phyloP scores from a whole-genome alignment of 2,113 vertebrate species.

The Pelobates fuscus region DNA sequence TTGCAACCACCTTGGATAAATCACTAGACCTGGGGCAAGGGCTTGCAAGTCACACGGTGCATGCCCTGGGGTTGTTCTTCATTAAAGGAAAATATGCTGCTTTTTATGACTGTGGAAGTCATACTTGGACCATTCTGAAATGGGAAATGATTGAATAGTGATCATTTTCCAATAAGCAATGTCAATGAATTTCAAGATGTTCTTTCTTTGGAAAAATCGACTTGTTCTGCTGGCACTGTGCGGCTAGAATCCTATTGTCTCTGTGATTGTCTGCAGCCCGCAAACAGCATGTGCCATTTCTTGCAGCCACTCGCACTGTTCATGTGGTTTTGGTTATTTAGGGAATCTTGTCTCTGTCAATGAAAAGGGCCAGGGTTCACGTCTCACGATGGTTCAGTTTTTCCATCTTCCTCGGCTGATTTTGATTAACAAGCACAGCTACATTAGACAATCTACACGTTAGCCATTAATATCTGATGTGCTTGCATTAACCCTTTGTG shows the following conservation, averaged over 20 bases:
- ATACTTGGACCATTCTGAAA: not conserved
- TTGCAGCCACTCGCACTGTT: not conserved
- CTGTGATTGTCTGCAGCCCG: too few species aligned
- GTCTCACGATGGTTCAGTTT: not conserved
- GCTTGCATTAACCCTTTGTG: too few species aligned
- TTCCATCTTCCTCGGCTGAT: not conserved
- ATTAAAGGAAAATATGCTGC: not conserved
- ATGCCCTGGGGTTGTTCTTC: not conserved
- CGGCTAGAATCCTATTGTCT: not conserved
- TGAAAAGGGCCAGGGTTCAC: not conserved
- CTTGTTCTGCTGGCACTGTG: not conserved
- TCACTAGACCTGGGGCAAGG: too few species aligned
- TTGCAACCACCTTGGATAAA: too few species aligned
- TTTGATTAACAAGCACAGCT: not conserved
- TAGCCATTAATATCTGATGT: too few species aligned
- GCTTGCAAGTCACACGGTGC: not conserved
- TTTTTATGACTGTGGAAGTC: not conserved
- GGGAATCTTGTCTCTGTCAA: not conserved
- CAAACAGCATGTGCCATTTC: not conserved
- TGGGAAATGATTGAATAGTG: not conserved
- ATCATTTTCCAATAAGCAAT: not conserved
- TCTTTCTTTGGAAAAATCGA: conserved; percentile 9
- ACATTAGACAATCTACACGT: too few species aligned
- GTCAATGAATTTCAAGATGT: conserved; percentile 1
- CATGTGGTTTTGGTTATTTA: conserved; percentile 3